Evolutionary conservation across 2,113 vertebrate species (phyloP), one percentile per base, ranked within the genome.

Genomic region (Sisor rabdophorus): DNA sequence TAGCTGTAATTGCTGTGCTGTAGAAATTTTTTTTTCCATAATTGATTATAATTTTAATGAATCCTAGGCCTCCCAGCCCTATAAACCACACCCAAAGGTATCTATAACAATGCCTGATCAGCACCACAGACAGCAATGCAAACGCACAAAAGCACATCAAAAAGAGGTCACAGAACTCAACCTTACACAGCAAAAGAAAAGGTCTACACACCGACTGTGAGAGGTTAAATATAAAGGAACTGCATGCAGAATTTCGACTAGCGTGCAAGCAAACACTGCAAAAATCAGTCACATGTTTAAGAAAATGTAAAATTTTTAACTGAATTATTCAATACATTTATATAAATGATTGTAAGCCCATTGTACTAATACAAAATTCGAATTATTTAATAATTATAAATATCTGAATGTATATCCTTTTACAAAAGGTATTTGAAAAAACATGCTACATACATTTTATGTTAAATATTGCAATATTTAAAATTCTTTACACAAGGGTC

Each of bases 111-210:
- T 50, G 19, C 24, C 47, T 11, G 24, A 74, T 74, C 72, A 74
- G 72, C 72, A 74, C 72, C 72, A 61, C 44, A 74, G 72, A 74
- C 58, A 74, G 72, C 72, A 74, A 52, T 58, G 19, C 28, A 50
- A 22, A 61, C 40, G 20, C 60, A 50, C 24, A 73, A 59, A 60
- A 60, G 24, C 36, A 71, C 53, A 71, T 36, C 19, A 16, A 28
- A 48, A 28, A 60, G 22, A 48, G 56, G 56, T 60, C 36, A 47
- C 17, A 1, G 17, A 52, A 13, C 30, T 44, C 13, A 26, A 44
- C 53, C 54, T 44, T 16, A 72, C 70, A 40, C 7, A 55, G 19
- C 8, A 17, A n/a, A 24, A 54, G 53, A 30, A 55, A 53, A 55
- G 28, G 30, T 0, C 50, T 53, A 2, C 12, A 22, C 52, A 36